Evolutionary conservation across 35 echinoderm and acorn worm species (phyloP), one percentile per base, ranked within the genome.

Genomic region (Acanthaster planci): DNA sequence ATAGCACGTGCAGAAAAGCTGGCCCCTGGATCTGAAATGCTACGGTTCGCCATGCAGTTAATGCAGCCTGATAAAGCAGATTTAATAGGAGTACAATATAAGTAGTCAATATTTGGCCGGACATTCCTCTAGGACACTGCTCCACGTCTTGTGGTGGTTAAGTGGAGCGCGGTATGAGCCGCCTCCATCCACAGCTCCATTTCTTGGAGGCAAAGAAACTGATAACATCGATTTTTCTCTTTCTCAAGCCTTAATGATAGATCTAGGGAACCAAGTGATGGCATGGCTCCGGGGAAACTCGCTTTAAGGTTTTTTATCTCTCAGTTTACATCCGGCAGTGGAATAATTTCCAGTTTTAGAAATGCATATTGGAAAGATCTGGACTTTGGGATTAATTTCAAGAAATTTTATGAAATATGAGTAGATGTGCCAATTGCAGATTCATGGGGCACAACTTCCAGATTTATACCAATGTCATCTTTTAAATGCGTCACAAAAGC

Each of bases 171-270:
- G 26, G 22, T 30, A 72, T 12, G 42, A 47, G 34, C 14, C 64
- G 64, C 64, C 64, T 72, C 29, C 64, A 26, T 72, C 64, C 34
- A 72, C 30, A 72, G 42, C 34, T 72, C 64, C 64, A 72, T 72
- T 72, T 72, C 64, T 72, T 72, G 64, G 26, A 34, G 64, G 22
- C 64, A 72, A 14, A 21, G 64, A 27, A 72, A 72, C 64, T 23
- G 64, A 72, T 72, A 72, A 72, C 64, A 72, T 72, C 64, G 64
- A 72, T 72, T 72, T 60, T 47, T 12, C 4, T 47, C 42, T 47
- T 47, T 47, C 14, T 34, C 29, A 26, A 1, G 23, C 64, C 23
- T 19, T 72, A 31, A 26, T 31, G 64, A 72, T 72, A 72, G 21
- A 72, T 26, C 14, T 34, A 26, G 18, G 64, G 23, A 30, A 9